Percentiles rank a stretch among this genome's conserved stretches.
Evolutionary conservation across 2,113 vertebrate genomes (phyloP).

Genomic region (Sorex araneus): DNA sequence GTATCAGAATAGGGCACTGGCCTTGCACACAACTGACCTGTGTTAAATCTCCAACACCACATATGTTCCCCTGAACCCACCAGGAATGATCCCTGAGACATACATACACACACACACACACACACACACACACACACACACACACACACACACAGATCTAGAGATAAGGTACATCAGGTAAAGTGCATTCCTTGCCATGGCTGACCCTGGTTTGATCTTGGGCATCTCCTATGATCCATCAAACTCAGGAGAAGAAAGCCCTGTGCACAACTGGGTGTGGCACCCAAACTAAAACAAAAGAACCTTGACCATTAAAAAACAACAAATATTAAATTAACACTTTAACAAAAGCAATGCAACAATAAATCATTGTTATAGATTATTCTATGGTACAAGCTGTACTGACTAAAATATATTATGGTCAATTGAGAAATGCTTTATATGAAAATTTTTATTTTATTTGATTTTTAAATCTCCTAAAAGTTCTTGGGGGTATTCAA

Average conservation of each 20-base stretch:
- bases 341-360: constrained; percentile 47
- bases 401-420: constrained; percentile 4
- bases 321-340: neutral
- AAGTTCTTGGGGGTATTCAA: constrained; percentile 3
- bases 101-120: too few species aligned
- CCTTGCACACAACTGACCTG: too few species aligned
- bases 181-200: too few species aligned
- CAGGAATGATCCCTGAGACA: too few species aligned
- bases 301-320: neutral
- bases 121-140: too few species aligned
- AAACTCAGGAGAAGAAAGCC: too few species aligned
- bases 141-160: too few species aligned
- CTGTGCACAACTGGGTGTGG: neutral
- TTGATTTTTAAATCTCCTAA: constrained; percentile 41
- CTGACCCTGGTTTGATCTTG: too few species aligned
- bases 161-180: too few species aligned
- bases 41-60: too few species aligned
- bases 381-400: neutral
- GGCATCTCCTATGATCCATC: too few species aligned
- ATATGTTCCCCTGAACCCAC: too few species aligned
- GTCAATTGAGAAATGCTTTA: neutral
- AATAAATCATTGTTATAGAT: constrained; percentile 14
- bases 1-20: neutral
- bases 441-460: constrained; percentile 20
- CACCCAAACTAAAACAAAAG: neutral